A percentile compares a stretch with the other conserved stretches of the same genome.
Conservation (phyloP, 2,113 vertebrate genomes). For the Forbesichthys agassizii region DNA sequence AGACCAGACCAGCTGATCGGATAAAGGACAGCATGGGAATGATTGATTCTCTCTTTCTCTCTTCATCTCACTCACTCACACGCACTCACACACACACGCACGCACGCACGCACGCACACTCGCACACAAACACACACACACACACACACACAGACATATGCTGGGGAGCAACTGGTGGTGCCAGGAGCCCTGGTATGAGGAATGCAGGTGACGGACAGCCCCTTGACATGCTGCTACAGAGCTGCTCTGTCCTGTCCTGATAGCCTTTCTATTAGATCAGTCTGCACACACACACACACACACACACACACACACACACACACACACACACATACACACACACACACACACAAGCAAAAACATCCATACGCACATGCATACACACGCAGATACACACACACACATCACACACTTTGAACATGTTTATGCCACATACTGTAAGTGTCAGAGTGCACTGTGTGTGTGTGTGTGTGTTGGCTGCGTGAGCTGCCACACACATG, state of each 20-base stretch:
- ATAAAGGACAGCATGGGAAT: background rate
- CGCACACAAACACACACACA: background rate
- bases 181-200: no score
- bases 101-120: background rate
- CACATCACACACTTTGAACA: background rate
- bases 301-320: background rate
- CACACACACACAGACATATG: background rate
- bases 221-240: no score
- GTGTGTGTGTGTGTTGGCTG: background rate
- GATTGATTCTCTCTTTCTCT: background rate
- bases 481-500: background rate
- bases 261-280: no score
- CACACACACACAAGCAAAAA: background rate
- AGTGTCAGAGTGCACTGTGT: conserved; percentile 3
- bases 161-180: background rate
- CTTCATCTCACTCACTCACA: background rate
- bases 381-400: background rate
- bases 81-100: background rate
- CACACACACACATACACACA: background rate
- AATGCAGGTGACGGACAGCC: background rate
- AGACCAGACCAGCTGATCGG: background rate
- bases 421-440: conserved; percentile 11
- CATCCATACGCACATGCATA: background rate
- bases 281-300: background rate
- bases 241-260: no score